Percentiles rank a stretch among this genome's conserved stretches.
Conservation (phyloP, 1,140 invertebrate species). For the Eciton burchellii region DNA sequence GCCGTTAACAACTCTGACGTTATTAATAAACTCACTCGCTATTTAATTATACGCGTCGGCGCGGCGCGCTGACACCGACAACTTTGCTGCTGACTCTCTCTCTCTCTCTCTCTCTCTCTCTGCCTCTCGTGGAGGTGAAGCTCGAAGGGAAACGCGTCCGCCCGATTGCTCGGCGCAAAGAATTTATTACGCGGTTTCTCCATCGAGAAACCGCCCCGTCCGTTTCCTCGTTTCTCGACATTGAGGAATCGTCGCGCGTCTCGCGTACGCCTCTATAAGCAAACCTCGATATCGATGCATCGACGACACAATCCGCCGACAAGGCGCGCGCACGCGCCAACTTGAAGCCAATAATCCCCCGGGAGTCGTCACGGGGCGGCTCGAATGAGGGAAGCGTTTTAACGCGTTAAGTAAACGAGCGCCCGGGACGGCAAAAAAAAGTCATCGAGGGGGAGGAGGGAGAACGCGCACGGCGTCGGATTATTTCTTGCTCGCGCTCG, state of each 20-base stretch:
- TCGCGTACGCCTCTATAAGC: too few relatives aligned
- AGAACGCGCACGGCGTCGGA: conserved; percentile 23
- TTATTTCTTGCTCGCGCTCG: conserved; percentile 44
- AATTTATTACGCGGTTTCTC: not conserved
- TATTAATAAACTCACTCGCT: conserved; percentile 56
- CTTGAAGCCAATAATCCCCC: conserved; percentile 46
- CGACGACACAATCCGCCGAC: conserved; percentile 4
- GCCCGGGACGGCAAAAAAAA: conserved; percentile 44
- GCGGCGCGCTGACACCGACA: not conserved
- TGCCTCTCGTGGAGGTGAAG: conserved; percentile 20
- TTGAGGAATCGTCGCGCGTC: too few relatives aligned
- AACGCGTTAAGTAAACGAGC: conserved; percentile 59
- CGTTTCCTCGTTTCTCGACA: not conserved
- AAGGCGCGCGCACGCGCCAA: not conserved
- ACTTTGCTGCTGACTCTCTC: conserved; percentile 4
- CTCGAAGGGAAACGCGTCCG: not conserved
- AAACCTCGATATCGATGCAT: too few relatives aligned
- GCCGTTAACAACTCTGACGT: not conserved
- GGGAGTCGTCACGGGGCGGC: conserved; percentile 37
- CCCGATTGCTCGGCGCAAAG: not conserved
- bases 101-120: not conserved
- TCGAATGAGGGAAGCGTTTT: conserved; percentile 58
- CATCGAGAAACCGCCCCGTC: not conserved
- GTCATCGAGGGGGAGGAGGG: not conserved
- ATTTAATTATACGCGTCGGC: conserved; percentile 48